Conservation (phyloP, 2,113 vertebrate genomes). For the Callaeas wilsoni region DNA sequence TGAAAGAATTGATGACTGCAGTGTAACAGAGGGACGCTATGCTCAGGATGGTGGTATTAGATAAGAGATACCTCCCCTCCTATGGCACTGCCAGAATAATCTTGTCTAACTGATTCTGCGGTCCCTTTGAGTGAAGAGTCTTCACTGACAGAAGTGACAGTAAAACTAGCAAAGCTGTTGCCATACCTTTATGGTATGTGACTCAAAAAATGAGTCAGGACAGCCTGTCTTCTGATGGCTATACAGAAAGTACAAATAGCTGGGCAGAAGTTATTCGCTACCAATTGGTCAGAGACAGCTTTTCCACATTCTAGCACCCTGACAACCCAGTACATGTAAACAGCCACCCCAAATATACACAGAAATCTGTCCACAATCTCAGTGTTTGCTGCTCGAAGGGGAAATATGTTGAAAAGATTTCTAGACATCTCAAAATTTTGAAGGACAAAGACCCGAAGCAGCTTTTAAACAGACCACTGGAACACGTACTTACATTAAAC, state of each 20-base stretch:
- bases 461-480: neutral
- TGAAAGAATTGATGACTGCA: neutral
- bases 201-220: neutral
- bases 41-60: neutral
- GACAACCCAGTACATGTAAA: neutral
- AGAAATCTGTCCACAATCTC: neutral
- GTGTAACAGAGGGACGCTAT: neutral
- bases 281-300: neutral
- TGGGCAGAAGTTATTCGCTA: neutral
- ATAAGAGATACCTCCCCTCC: neutral
- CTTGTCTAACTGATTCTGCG: neutral
- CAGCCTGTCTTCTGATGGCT: neutral
- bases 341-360: neutral
- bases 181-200: neutral
- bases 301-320: neutral
- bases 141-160: neutral
- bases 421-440: neutral
- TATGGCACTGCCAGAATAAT: neutral
- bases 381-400: neutral
- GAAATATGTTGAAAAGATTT: neutral
- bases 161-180: neutral
- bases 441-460: neutral
- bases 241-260: neutral
- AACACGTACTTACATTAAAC: neutral
- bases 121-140: neutral